These are phyloP conservation scores for Acanthosepion pharaonis DNA, from an alignment of 2,888 invertebrate species.

Conservation along the genomic window DNA sequence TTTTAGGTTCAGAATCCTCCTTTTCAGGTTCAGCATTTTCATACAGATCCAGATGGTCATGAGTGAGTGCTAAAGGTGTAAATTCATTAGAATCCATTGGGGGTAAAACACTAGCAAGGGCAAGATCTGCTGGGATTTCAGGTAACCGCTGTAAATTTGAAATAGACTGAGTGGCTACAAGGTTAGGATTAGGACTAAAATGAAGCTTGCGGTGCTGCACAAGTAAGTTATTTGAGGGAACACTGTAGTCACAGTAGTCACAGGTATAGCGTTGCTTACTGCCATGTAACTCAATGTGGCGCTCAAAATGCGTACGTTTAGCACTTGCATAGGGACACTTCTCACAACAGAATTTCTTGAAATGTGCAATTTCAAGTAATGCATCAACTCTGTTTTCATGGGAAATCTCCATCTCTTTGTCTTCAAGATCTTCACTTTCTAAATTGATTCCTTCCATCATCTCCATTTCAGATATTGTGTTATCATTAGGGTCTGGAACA, in stretches of 20 bases:
- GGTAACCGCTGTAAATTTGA: constrained; percentile 69
- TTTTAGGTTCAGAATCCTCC: constrained; percentile 76
- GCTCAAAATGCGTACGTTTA: constrained; percentile 87
- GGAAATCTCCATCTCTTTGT: constrained; percentile 56
- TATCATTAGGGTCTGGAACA: constrained; percentile 55
- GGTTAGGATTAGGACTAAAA: constrained; percentile 72
- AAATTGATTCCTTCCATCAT: constrained; percentile 53
- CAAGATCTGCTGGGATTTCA: constrained; percentile 77
- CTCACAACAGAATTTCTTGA: constrained; percentile 78
- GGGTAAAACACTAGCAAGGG: constrained; percentile 67
- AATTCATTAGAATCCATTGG: constrained; percentile 60
- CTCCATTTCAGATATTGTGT: constrained; percentile 67
- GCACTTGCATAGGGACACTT: constrained; percentile 90
- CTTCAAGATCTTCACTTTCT: constrained; percentile 54
- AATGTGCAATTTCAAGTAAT: constrained; percentile 81
- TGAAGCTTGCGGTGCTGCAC: constrained; percentile 88
- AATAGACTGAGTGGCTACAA: constrained; percentile 70
- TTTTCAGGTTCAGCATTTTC: constrained; percentile 63
- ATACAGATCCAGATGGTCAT: constrained; percentile 70
- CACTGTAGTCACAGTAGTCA: constrained; percentile 89
- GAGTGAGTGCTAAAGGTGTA: constrained; percentile 65
- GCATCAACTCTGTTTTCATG: constrained; percentile 78
- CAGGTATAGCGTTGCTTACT: constrained; percentile 88
- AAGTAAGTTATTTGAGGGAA: constrained; percentile 88
- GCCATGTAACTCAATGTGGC: constrained; percentile 87